Percentiles rank a stretch among this genome's conserved stretches.
Evolutionary conservation across 2,113 vertebrate species (phyloP).

Genomic region (Datnioides undecimradiatus): DNA sequence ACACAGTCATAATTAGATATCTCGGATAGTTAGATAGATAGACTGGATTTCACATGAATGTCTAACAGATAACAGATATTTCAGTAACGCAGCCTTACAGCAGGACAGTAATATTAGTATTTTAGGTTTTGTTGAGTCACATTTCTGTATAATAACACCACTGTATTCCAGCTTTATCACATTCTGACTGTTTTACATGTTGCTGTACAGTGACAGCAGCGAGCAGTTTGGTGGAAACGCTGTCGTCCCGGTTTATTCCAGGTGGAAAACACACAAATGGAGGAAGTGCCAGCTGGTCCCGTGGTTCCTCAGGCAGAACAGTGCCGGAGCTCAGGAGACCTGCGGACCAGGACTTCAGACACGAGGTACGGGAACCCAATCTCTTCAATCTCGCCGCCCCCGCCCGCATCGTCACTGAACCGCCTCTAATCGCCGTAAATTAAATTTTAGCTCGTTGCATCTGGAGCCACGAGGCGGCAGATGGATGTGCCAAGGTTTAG

Average conservation of each 20-base stretch:
- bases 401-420: neutral
- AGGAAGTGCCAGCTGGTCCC: slow-evolving; percentile 95
- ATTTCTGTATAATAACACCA: too few species aligned
- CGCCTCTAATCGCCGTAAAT: slow-evolving; percentile 29
- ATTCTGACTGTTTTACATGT: neutral
- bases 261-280: slow-evolving; percentile 99
- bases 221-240: neutral
- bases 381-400: neutral
- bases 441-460: slow-evolving; percentile 23
- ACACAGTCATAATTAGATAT: neutral
- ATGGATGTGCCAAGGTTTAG: slow-evolving; percentile 47
- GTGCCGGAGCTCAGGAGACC: slow-evolving; percentile 90
- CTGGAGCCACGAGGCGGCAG: slow-evolving; percentile 48
- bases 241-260: slow-evolving; percentile 61
- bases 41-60: too few species aligned
- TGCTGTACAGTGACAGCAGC: neutral
- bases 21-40: too few species aligned
- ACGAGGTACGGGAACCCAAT: slow-evolving; percentile 87
- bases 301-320: slow-evolving; percentile 90
- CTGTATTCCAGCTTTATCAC: neutral
- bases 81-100: too few species aligned
- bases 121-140: too few species aligned
- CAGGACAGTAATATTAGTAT: too few species aligned
- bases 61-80: too few species aligned
- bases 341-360: slow-evolving; percentile 96